Evolutionary conservation across 2,797 vertebrate genomes (phyloP), one percentile per base, ranked within the genome.

Genomic region (Sibirionetta formosa): DNA sequence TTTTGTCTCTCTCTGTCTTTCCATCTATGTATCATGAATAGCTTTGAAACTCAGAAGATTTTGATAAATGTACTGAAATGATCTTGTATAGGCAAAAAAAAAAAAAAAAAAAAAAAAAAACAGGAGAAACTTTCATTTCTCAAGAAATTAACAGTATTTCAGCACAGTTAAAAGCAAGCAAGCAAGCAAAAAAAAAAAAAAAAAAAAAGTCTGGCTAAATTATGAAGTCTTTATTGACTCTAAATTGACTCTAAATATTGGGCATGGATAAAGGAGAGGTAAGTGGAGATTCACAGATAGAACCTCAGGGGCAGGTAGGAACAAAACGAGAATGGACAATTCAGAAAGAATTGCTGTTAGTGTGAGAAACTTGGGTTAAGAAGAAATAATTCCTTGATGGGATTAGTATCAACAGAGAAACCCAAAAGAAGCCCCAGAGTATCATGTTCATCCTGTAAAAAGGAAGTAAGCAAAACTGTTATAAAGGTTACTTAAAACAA

Each of bases 241-340:
- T 80, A n/a, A 80, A 79, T 24, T 78, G 2, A 72, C 5, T 42
- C 51, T 80, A n/a, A 80, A 79, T 24, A 5, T n/a, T 66, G 16
- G 0, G 8, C 24, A 42, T 53, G 50, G 17, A 19, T 69, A 66
- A 72, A 87, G 22, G 8, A 72, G 23, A 79, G 17, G 46, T 8
- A 65, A 76, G 8, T 18, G 36, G 1, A 51, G 10, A 19, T 36
- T 14, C 2, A 24, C 8, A 38, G n/a, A 27, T 0, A 68, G 18
- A 75, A 9, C 44, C 54, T 12, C 29, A 69, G 23, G 19, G 61
- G 15, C n/a, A 76, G 7, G 29, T 5, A 58, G 58, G 27, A 84
- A 22, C 7, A 69, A 27, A 91, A 73, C 33, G 26, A 68, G 22
- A 29, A 26, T 29, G 10, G 19, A 22, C 11, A 57, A 61, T 26